Conservation (phyloP, 2,888 invertebrate species). For the Iphiclides podalirius region DNA sequence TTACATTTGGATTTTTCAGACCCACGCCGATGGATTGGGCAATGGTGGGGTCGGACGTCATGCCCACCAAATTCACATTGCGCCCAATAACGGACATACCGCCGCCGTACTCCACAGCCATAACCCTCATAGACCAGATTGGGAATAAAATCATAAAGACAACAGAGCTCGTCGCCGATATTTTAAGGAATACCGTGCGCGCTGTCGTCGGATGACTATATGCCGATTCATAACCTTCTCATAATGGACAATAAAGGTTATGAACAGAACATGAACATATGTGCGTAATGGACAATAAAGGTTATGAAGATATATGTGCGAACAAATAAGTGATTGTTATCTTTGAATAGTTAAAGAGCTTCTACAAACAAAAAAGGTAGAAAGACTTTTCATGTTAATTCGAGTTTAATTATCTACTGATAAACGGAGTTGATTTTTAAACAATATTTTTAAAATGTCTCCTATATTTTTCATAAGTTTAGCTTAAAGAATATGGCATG, state of each 20-base stretch:
- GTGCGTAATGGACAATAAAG: too few species aligned
- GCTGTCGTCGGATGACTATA: conserved; percentile 60
- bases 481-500: too few species aligned
- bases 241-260: too few species aligned
- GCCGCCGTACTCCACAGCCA: conserved; percentile 58
- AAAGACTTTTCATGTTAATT: too few species aligned
- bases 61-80: conserved; percentile 55
- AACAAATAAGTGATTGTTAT: not conserved
- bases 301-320: too few species aligned
- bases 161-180: conserved; percentile 68
- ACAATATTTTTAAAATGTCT: too few species aligned
- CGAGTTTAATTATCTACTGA: too few species aligned
- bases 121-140: conserved; percentile 71
- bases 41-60: conserved; percentile 44
- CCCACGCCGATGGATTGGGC: conserved; percentile 53
- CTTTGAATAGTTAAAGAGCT: too few species aligned
- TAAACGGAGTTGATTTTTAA: too few species aligned
- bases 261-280: too few species aligned
- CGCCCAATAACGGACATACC: conserved; percentile 49
- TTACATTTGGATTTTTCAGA: conserved; percentile 47
- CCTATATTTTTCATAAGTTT: too few species aligned
- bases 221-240: not conserved
- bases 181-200: conserved; percentile 67
- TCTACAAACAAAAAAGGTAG: too few species aligned
- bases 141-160: conserved; percentile 72